Percentiles rank a stretch among this genome's conserved stretches.
Evolutionary conservation across 2,113 vertebrate species (phyloP).

Genomic region (Tonatia bakeri): DNA sequence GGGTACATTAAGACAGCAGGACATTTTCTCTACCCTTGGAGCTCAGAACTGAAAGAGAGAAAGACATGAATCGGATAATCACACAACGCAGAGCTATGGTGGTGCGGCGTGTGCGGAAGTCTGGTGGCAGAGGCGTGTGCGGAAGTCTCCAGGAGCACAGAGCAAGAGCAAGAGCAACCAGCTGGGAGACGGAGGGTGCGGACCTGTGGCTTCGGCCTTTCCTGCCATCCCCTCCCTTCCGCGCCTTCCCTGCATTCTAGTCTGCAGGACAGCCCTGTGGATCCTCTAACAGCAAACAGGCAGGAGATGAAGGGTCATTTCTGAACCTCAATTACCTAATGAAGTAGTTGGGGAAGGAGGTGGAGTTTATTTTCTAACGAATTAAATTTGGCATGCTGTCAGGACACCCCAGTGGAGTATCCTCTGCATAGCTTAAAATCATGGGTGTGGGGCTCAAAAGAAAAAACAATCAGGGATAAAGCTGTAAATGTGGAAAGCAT

Average conservation of each 20-base stretch:
- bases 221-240: rapidly evolving
- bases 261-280: background rate
- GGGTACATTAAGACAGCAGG: background rate
- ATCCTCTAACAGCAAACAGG: background rate
- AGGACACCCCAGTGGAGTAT: background rate
- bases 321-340: background rate
- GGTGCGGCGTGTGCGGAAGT: background rate
- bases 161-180: background rate
- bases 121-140: background rate
- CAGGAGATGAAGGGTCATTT: background rate
- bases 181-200: background rate
- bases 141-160: background rate
- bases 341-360: background rate
- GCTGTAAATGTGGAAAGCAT: background rate
- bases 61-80: background rate
- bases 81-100: background rate
- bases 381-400: background rate
- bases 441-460: background rate
- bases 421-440: background rate
- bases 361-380: background rate
- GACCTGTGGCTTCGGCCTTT: background rate
- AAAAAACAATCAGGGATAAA: background rate
- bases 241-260: background rate
- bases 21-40: background rate
- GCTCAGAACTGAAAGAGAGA: background rate